Percentiles rank a stretch among this genome's conserved stretches.
Conservation (phyloP, 2,888 invertebrate species). For the Ennomos quercinarius region DNA sequence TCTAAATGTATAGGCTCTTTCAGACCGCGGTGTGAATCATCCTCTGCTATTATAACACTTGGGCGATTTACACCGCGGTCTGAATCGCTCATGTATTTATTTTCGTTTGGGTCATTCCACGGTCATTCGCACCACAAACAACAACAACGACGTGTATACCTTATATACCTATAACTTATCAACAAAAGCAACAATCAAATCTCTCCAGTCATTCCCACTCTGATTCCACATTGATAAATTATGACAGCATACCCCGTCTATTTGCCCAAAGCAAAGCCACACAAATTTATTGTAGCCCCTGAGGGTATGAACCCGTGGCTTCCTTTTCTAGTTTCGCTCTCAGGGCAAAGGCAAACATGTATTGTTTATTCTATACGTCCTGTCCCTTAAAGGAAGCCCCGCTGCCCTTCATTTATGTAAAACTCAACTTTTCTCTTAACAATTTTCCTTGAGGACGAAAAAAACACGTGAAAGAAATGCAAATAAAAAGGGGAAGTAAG, state of each 20-base stretch:
- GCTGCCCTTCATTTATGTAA: slow-evolving; percentile 35
- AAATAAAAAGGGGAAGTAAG: slow-evolving; percentile 11
- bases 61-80: too few species aligned
- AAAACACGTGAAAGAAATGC: slow-evolving; percentile 19
- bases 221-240: slow-evolving; percentile 28
- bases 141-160: too few species aligned
- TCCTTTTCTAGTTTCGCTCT: slow-evolving; percentile 41
- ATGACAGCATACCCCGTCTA: slow-evolving; percentile 28
- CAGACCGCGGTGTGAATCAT: too few species aligned
- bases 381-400: slow-evolving; percentile 29
- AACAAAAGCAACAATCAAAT: background rate
- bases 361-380: slow-evolving; percentile 37
- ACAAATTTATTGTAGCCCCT: slow-evolving; percentile 41
- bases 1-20: too few species aligned
- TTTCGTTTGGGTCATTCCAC: too few species aligned
- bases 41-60: too few species aligned
- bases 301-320: slow-evolving; percentile 33
- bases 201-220: slow-evolving; percentile 5
- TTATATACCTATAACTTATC: too few species aligned
- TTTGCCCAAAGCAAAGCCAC: slow-evolving; percentile 41
- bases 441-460: slow-evolving; percentile 28
- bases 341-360: slow-evolving; percentile 35
- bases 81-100: too few species aligned
- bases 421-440: slow-evolving; percentile 34
- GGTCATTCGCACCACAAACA: too few species aligned